A percentile compares a stretch with the other conserved stretches of the same genome.
These are phyloP conservation scores for Caiman crocodilus DNA, from an alignment of 2,797 vertebrate species.

Conservation along the genomic window DNA sequence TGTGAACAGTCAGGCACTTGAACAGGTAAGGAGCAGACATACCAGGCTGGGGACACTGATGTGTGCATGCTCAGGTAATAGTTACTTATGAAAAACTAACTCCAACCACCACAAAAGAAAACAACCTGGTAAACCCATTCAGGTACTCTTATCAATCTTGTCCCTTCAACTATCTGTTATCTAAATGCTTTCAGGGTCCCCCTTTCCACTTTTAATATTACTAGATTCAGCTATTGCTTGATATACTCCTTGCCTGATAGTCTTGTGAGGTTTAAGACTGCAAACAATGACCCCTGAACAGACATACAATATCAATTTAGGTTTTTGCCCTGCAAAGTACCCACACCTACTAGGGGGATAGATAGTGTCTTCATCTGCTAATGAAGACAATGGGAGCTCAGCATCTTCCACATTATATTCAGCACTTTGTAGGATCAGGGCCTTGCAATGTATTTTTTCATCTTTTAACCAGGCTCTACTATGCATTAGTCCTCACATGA, in stretches of 20 bases:
- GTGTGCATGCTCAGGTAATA: neutral
- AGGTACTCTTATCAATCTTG: neutral
- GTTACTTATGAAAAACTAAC: no score
- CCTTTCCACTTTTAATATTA: conserved; percentile 35
- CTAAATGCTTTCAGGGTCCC: neutral
- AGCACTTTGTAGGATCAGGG: neutral
- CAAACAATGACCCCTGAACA: neutral
- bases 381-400: neutral
- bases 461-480: neutral
- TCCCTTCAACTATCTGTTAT: conserved; percentile 27
- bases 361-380: neutral
- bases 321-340: neutral
- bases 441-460: neutral
- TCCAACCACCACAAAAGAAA: neutral
- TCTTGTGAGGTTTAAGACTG: neutral
- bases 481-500: fast-evolving
- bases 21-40: neutral
- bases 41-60: neutral
- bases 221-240: conserved; percentile 22
- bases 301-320: neutral
- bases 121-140: neutral
- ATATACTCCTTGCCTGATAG: neutral
- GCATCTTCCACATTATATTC: neutral
- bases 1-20: neutral
- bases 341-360: neutral